Conservation (phyloP, 1,140 invertebrate genomes). For the Campoletis sonorensis region DNA sequence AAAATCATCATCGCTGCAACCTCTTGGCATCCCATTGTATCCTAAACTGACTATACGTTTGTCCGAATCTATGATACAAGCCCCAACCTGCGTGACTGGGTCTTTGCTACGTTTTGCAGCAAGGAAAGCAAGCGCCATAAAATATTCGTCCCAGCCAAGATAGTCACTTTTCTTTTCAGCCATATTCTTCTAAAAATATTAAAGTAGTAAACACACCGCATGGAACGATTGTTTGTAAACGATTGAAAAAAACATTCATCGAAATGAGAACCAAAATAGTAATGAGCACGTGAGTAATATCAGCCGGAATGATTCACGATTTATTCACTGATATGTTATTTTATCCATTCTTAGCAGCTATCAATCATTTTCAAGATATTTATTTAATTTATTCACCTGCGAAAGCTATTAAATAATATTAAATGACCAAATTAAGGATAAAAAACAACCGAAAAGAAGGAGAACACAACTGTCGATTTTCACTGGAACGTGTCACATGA, state of each 20-base stretch:
- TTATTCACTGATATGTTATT: too few relatives aligned
- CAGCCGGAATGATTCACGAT: too few relatives aligned
- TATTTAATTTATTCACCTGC: too few relatives aligned
- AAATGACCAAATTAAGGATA: not conserved
- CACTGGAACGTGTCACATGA: not conserved
- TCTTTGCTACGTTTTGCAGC: conserved; percentile 95
- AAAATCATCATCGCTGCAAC: conserved; percentile 92
- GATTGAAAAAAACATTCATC: too few relatives aligned
- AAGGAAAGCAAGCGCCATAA: conserved; percentile 92
- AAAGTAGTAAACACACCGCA: too few relatives aligned
- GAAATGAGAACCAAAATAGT: too few relatives aligned
- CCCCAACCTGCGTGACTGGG: conserved; percentile 93
- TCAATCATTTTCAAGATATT: too few relatives aligned
- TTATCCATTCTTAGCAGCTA: too few relatives aligned
- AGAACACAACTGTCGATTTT: not conserved
- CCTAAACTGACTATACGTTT: conserved; percentile 96
- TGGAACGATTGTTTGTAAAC: too few relatives aligned
- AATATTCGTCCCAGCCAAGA: conserved; percentile 89
- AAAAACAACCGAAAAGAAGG: not conserved
- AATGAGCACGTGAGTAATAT: too few relatives aligned
- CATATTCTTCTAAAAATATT: not conserved
- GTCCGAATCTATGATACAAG: conserved; percentile 92
- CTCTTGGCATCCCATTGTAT: conserved; percentile 96
- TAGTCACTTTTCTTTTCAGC: conserved; percentile 77
- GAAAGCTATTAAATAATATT: not conserved